Base-by-base conservation (phyloP, 2,113 vertebrate genomes). In the Laticauda laticaudata region DNA sequence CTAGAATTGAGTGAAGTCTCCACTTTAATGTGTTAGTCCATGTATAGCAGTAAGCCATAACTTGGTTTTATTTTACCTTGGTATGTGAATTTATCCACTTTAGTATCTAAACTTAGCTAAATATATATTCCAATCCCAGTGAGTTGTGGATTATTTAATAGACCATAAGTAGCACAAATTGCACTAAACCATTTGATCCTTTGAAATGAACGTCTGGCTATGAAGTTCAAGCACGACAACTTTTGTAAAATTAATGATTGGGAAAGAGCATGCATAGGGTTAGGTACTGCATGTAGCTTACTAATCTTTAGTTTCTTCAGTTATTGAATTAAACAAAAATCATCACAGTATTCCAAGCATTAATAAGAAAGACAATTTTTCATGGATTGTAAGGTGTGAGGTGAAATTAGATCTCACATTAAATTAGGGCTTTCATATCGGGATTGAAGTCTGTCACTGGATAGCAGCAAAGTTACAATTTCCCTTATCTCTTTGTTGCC, bases 271-370 rank as follows among this genome's bases (percentile, higher is more conserved):
- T 3, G 6, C 29, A 10, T 64, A 21, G 43, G 29, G 53, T 91
- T 23, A 53, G 20, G 86, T 3, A 51, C n/a, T 61, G 43, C 21
- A 53, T 15, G 45, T 54, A 21, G 7, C 5, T 54, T 55, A 4
- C 48, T 90, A 12, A 43, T 90, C 54, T 90, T 56, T 61, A 86
- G 10, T 61, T 93, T 64, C 12, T 56, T 86, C 88, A 86, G 12
- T 90, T 56, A 86, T 43, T 86, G 92, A 90, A 90, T 90, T 86
- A 86, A 53, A 86, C 86, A 86, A 75, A 90, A 86, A 54, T 64
- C 51, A 10, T 53, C 14, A 59, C 56, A 61, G 26, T 86, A 61
- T 21, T 64, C 85, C 24, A 18, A 10, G 14, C 75, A 90, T 93
- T 90, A 61, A 90, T n/a, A 53, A 93, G 51, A 54, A 26, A 86